These are phyloP conservation scores for Halichondria panicea DNA, from an alignment of 37 sponge, comb jelly and placozoan genomes.

Conservation along the genomic window DNA sequence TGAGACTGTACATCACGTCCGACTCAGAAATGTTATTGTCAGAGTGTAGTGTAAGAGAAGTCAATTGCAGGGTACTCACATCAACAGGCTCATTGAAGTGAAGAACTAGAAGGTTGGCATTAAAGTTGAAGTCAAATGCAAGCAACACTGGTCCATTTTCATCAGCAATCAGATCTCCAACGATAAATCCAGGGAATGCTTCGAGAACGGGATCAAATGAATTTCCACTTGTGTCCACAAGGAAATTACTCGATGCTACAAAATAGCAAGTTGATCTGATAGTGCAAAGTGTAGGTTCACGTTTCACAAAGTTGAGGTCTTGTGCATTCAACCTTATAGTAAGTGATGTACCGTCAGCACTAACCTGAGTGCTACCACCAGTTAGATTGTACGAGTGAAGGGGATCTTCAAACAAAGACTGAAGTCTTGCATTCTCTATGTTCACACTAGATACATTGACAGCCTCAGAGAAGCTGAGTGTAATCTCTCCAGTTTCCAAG, in stretches of 20 bases:
- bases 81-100: conserved; percentile 80
- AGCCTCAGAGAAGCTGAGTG: conserved; percentile 74
- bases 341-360: conserved; percentile 33
- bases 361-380: conserved; percentile 37
- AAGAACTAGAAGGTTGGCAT: conserved; percentile 47
- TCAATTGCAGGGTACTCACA: conserved; percentile 26
- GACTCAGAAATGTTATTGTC: conserved; percentile 22
- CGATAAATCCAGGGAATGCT: conserved; percentile 75
- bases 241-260: conserved; percentile 38
- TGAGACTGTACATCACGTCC: conserved; percentile 40
- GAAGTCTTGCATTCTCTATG: conserved; percentile 43
- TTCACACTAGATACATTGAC: conserved; percentile 59
- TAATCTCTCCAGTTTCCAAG: conserved; percentile 50
- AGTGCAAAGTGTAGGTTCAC: conserved; percentile 59
- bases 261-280: conserved; percentile 82
- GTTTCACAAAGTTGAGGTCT: conserved; percentile 73
- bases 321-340: conserved; percentile 43
- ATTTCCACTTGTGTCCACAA: conserved; percentile 79
- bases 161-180: conserved; percentile 64
- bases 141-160: conserved; percentile 58
- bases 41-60: conserved; percentile 54
- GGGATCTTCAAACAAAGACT: conserved; percentile 83
- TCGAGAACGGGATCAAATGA: conserved; percentile 20
- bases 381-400: conserved; percentile 62
- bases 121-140: conserved; percentile 69